Conservation (phyloP, 2,888 invertebrate species). For the Uloborus plumipes region DNA sequence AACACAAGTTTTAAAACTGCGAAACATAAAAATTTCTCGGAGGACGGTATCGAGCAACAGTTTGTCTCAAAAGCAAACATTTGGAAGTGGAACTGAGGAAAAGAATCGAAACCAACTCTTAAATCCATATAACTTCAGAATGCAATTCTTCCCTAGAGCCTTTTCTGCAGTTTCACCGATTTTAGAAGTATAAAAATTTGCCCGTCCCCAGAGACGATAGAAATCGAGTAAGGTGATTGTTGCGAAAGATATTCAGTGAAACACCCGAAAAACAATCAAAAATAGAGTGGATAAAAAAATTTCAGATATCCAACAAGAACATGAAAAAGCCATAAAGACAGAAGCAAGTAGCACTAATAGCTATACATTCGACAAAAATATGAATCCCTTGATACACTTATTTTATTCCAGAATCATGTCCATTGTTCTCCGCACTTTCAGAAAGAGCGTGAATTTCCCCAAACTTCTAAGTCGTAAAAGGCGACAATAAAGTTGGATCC, state of each 20-base stretch:
- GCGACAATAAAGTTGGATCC: slow-evolving; percentile 31
- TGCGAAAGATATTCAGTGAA: slow-evolving; percentile 45
- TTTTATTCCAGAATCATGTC: slow-evolving; percentile 39
- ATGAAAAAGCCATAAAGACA: slow-evolving; percentile 41
- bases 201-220: slow-evolving; percentile 41
- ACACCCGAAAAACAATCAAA: slow-evolving; percentile 30
- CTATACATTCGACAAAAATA: slow-evolving; percentile 49
- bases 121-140: slow-evolving; percentile 47
- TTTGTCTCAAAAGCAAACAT: too few relatives aligned
- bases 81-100: background rate
- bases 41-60: too few relatives aligned
- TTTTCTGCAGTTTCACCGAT: slow-evolving; percentile 40
- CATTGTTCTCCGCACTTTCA: slow-evolving; percentile 44
- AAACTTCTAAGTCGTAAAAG: slow-evolving; percentile 53
- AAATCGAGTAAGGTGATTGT: slow-evolving; percentile 60
- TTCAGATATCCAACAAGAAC: slow-evolving; percentile 33
- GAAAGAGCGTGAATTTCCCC: slow-evolving; percentile 23
- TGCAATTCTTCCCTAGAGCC: slow-evolving; percentile 39
- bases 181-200: slow-evolving; percentile 42
- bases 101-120: slow-evolving; percentile 46
- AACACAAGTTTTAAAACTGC: too few relatives aligned
- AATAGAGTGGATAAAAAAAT: slow-evolving; percentile 32
- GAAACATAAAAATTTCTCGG: too few relatives aligned
- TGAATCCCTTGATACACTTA: slow-evolving; percentile 49
- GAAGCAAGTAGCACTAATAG: slow-evolving; percentile 56